Base-by-base conservation (phyloP, 2,888 invertebrate genomes). In the Clostera curtula region DNA sequence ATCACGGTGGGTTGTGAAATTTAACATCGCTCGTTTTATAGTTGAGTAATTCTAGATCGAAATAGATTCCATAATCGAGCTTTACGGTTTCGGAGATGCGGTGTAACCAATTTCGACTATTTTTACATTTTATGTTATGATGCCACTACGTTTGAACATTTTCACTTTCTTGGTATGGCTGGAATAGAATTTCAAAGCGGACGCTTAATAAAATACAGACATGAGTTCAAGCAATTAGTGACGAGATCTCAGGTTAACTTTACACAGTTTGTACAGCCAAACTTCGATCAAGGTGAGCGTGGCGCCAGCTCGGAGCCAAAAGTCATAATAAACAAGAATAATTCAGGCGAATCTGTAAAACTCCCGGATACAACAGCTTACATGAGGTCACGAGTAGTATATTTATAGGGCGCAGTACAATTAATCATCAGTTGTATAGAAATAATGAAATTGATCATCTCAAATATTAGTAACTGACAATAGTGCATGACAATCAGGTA, bases 271-370 rank as follows among this genome's bases (percentile, higher is more conserved):
- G 45, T 58, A 57, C 55, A 43, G 51, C 43, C 52, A 44, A 53
- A 49, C 64, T 52, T 38, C 67, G 70, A 71, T 74, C 76, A 82
- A 82, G 76, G 80, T 74, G 57, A 71, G 36, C 39, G 26, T 40
- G 62, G 65, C 71, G 71, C 67, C 72, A 44, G 51, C 24, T 42
- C 40, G 56, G 53, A 60, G 61, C 59, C 53, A 56, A 38, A 50
- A 49, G 45, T 52, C 62, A 72, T 50, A 66, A 69, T 71, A 76
- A 68, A 66, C 60, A 60, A 55, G 53, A 62, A 59, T 61, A 52
- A 61, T 59, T 57, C 48, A 21, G 31, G 27, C 31, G 51, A 56
- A 54, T 59, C 54, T 58, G 58, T 49, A 45, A 45, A 47, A 37
- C 53, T 53, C 61, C 47, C 39, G 43, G 51, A 55, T 51, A 44